These are phyloP conservation scores for Acleris sparsana DNA, from an alignment of 2,888 invertebrate genomes.

Conservation along the genomic window DNA sequence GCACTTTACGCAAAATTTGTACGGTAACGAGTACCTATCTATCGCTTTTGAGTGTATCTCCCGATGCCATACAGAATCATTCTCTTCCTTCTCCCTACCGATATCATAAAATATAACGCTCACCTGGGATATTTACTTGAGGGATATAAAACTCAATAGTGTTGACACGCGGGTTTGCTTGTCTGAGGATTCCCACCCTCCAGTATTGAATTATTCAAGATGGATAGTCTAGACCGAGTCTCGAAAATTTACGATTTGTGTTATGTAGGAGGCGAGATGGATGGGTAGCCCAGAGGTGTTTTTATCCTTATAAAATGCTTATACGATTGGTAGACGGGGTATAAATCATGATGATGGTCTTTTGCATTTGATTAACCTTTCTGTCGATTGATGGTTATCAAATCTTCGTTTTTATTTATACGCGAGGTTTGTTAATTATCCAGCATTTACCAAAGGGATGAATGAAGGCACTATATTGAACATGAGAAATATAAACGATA, in stretches of 20 bases:
- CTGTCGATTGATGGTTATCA: too few relatives aligned
- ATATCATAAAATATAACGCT: too few relatives aligned
- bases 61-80: too few relatives aligned
- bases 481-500: too few relatives aligned
- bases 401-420: too few relatives aligned
- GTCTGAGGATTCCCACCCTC: constrained; percentile 22
- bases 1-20: too few relatives aligned
- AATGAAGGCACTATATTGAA: too few relatives aligned
- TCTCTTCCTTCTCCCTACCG: too few relatives aligned
- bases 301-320: constrained; percentile 1
- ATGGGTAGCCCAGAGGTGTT: background rate
- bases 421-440: too few relatives aligned
- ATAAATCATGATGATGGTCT: constrained; percentile 23
- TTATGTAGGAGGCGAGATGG: constrained; percentile 33
- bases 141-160: constrained; percentile 11
- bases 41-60: too few relatives aligned
- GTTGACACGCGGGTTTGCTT: constrained; percentile 2
- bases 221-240: constrained; percentile 42
- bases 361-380: background rate
- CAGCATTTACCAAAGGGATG: too few relatives aligned
- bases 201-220: constrained; percentile 49
- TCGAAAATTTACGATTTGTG: constrained; percentile 23
- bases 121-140: background rate
- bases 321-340: constrained; percentile 10
- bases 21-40: too few relatives aligned